A percentile compares a stretch with the other conserved stretches of the same genome.
Evolutionary conservation across 2,888 invertebrate species (phyloP).

Genomic region (Oligia latruncula): DNA sequence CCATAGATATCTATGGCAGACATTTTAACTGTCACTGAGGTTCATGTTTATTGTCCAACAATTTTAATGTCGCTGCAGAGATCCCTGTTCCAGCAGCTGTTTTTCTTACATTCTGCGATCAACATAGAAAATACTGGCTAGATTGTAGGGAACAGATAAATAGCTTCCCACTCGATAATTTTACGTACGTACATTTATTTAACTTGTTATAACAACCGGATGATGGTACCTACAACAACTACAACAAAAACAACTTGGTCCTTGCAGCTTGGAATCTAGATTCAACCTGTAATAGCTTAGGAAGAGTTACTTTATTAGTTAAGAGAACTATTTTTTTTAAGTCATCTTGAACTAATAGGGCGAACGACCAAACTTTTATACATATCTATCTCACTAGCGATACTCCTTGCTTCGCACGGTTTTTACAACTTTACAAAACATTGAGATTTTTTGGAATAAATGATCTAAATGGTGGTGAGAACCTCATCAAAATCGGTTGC

Average conservation of each 20-base stretch:
- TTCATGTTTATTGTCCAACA: not conserved
- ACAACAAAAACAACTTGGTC: constrained; percentile 13
- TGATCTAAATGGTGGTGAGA: too few relatives aligned
- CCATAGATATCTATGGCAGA: not conserved
- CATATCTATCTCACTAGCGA: too few relatives aligned
- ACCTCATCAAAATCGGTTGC: too few relatives aligned
- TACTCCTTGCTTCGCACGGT: not conserved
- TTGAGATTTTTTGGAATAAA: not conserved
- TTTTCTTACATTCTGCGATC: constrained; percentile 21
- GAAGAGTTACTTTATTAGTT: not conserved
- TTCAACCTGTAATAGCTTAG: too few relatives aligned
- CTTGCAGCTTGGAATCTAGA: constrained; percentile 5
- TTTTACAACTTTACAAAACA: not conserved
- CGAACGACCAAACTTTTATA: not conserved
- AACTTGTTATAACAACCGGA: constrained; percentile 42
- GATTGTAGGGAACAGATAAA: constrained; percentile 42
- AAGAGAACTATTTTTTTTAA: not conserved
- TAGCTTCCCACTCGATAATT: constrained; percentile 16
- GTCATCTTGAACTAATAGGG: too few relatives aligned
- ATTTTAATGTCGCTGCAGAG: not conserved
- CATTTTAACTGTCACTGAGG: not conserved
- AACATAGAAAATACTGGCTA: constrained; percentile 6
- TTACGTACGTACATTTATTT: constrained; percentile 49
- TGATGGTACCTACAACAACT: constrained; percentile 2
- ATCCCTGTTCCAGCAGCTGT: constrained; percentile 5